Percentiles rank a stretch among this genome's conserved stretches.
Evolutionary conservation across 2,797 vertebrate species (phyloP).

Genomic region (Hydrophis major): DNA sequence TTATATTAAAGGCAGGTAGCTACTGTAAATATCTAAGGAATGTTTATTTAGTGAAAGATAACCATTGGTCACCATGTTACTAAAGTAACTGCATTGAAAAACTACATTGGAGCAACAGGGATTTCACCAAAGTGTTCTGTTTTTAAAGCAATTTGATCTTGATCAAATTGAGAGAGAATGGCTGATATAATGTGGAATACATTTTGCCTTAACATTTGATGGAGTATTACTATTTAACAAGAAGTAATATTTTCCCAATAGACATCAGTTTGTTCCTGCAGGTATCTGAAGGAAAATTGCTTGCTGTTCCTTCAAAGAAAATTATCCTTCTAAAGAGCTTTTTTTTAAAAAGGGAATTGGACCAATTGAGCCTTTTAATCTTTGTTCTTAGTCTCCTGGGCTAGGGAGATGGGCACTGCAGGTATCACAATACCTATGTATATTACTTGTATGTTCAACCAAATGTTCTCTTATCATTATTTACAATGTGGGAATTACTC

Average conservation of each 20-base stretch:
- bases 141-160: background rate
- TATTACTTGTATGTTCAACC: background rate
- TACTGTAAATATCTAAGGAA: background rate
- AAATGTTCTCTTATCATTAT: background rate
- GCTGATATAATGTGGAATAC: background rate
- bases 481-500: background rate
- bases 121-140: background rate
- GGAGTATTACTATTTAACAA: background rate
- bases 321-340: background rate
- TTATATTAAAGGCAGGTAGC: background rate
- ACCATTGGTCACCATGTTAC: background rate
- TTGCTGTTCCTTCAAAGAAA: background rate
- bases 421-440: background rate
- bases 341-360: background rate
- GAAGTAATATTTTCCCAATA: background rate
- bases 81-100: background rate
- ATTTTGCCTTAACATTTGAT: background rate
- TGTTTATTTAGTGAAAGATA: background rate
- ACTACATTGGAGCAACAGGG: background rate
- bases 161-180: background rate
- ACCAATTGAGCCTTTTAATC: background rate
- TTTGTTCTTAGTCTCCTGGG: background rate
- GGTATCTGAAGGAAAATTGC: background rate
- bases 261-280: background rate
- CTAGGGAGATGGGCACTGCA: background rate